phyloP scores from a whole-genome alignment of 2,113 vertebrate genomes.

The Bos javanicus region DNA sequence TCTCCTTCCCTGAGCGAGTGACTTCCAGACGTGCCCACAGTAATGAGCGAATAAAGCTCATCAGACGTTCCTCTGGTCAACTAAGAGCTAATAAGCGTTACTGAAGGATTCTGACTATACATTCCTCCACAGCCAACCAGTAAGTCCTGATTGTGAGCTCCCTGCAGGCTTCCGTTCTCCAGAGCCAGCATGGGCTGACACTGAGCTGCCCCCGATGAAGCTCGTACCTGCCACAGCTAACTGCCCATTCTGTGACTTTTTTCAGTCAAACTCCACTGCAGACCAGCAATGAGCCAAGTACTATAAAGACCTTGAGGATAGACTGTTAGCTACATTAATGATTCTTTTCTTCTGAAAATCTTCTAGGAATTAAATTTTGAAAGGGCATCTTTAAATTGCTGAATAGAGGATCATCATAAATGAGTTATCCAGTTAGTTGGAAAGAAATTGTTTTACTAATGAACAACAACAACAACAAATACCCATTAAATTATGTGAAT shows the following conservation, averaged over 20 bases:
- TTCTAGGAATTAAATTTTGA: background rate
- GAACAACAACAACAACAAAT: background rate
- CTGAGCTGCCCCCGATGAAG: too few species aligned
- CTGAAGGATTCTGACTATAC: background rate
- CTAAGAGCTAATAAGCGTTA: background rate
- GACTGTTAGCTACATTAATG: background rate
- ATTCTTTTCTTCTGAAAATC: slow-evolving; percentile 7
- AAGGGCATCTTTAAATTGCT: background rate
- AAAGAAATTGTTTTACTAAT: background rate
- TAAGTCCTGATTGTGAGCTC: background rate
- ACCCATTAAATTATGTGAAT: background rate
- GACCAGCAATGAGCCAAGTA: background rate
- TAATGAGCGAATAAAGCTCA: background rate
- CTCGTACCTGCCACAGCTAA: background rate
- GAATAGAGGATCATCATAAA: background rate
- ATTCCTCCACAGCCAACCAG: background rate
- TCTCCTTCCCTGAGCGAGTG: background rate
- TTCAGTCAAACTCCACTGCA: background rate
- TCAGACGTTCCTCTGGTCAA: background rate
- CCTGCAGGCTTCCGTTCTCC: background rate
- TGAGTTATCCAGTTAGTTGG: background rate
- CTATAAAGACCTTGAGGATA: background rate
- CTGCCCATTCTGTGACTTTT: background rate
- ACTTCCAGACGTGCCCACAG: background rate
- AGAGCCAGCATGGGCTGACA: background rate